Evolutionary conservation across 2,113 vertebrate genomes (phyloP), one percentile per base, ranked within the genome.

Genomic region (Procavia capensis): DNA sequence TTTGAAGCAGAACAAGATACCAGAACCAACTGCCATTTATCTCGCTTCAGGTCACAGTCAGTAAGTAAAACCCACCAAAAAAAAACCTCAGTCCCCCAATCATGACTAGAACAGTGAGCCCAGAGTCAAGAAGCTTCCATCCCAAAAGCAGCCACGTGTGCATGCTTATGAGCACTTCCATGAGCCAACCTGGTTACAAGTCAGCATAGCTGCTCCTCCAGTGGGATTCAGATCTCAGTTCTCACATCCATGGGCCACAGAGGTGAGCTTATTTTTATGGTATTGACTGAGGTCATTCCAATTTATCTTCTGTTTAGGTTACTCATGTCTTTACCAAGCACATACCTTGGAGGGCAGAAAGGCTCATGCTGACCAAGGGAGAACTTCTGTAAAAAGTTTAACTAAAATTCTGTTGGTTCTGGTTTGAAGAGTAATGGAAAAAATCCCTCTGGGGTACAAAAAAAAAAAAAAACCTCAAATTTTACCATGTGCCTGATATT

Each of bases 21-120:
- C 5, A 9, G 57, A 22, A 19, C 24, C 57, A 14, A 57, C 13
- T 57, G 3, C 3, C 57, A 24, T 24, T 22, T 59, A 20, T 14
- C 22, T 19, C 29, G 70, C n/a, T 57, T 13, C 10, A 2, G 29
- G 27, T n/a, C 43, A 16, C 3, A 20, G 29, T 31, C 25, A 1
- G 83, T 6, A 13, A 9, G 31, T 2, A 1, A 1, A 19, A 59
- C 3, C 0, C 14, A 4, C 3, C 85, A n/a, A n/a, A n/a, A n/a
- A n/a, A n/a, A n/a, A n/a, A n/a, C n/a, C n/a, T n/a, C n/a, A 76
- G 5, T 54, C 2, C 50, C 22, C 0, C 7, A 5, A 0, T 8
- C 1, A 14, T 0, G 11, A 4, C 2, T 3, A 5, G 57, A 27
- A 13, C 0, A 31, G 43, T 59, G 57, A 59, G 20, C 20, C 57